These are phyloP conservation scores for Drosophila fulvimacula DNA, from an alignment of 2,888 invertebrate genomes.

Conservation along the genomic window DNA sequence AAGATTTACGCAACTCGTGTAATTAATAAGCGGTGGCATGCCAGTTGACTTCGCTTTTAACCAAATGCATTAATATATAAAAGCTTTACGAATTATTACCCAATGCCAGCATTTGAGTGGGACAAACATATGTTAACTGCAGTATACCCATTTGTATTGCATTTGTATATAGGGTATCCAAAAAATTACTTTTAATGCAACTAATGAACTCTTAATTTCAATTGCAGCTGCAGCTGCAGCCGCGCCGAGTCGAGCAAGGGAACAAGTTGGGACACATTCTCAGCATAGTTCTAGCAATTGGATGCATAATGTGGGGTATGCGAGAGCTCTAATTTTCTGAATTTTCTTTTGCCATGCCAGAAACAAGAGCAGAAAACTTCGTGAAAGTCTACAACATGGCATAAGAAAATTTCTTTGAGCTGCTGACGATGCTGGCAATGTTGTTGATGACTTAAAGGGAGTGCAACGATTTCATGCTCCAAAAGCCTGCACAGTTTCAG, in stretches of 20 bases:
- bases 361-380: neutral
- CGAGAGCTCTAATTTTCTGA: slow-evolving; percentile 48
- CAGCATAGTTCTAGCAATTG: slow-evolving; percentile 40
- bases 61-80: neutral
- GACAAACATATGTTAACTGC: too few species aligned
- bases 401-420: slow-evolving; percentile 47
- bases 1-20: neutral
- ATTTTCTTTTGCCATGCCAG: slow-evolving; percentile 44
- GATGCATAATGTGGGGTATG: slow-evolving; percentile 21
- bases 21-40: neutral
- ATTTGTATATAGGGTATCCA: neutral
- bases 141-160: neutral
- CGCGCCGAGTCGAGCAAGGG: slow-evolving; percentile 36
- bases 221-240: slow-evolving; percentile 48
- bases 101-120: too few species aligned
- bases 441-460: slow-evolving; percentile 35
- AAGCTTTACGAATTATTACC: neutral
- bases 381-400: slow-evolving; percentile 37
- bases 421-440: slow-evolving; percentile 26
- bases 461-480: slow-evolving; percentile 57
- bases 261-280: slow-evolving; percentile 49
- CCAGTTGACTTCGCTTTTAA: too few species aligned
- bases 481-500: slow-evolving; percentile 18
- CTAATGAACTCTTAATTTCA: slow-evolving; percentile 56
- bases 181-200: slow-evolving; percentile 46